Percentiles rank a stretch among this genome's conserved stretches.
phyloP scores from a whole-genome alignment of 2,797 vertebrate species.

The Cetoscarus ocellatus region DNA sequence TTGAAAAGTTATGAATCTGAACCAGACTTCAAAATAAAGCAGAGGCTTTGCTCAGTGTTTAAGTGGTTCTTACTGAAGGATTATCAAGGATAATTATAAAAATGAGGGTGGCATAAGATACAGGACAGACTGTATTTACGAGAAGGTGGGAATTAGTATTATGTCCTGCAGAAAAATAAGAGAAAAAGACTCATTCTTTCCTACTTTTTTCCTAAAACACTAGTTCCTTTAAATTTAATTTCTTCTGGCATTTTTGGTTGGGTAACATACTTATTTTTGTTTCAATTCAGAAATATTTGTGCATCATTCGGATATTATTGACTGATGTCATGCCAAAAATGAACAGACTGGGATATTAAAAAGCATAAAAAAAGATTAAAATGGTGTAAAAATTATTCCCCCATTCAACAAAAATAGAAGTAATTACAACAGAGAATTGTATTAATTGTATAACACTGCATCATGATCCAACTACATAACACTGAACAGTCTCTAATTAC shows the following conservation, averaged over 20 bases:
- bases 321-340: neutral
- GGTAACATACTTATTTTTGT: neutral
- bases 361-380: neutral
- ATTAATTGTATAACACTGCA: neutral
- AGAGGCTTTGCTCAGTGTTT: neutral
- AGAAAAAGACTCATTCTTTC: neutral
- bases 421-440: neutral
- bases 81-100: neutral
- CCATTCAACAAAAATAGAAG: neutral
- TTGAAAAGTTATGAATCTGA: neutral
- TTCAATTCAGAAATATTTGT: neutral
- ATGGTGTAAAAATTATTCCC: neutral
- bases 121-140: neutral
- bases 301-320: neutral
- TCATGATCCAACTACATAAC: neutral
- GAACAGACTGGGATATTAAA: neutral
- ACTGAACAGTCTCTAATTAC: constrained; percentile 10
- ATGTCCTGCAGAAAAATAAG: neutral
- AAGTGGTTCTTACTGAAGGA: neutral
- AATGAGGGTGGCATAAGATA: neutral
- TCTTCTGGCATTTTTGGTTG: neutral
- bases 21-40: neutral
- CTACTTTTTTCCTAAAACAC: neutral
- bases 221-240: neutral
- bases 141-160: neutral